Percentiles rank a stretch among this genome's conserved stretches.
These are phyloP conservation scores for Cenopis cana DNA, from an alignment of 2,888 invertebrate species.

Conservation along the genomic window DNA sequence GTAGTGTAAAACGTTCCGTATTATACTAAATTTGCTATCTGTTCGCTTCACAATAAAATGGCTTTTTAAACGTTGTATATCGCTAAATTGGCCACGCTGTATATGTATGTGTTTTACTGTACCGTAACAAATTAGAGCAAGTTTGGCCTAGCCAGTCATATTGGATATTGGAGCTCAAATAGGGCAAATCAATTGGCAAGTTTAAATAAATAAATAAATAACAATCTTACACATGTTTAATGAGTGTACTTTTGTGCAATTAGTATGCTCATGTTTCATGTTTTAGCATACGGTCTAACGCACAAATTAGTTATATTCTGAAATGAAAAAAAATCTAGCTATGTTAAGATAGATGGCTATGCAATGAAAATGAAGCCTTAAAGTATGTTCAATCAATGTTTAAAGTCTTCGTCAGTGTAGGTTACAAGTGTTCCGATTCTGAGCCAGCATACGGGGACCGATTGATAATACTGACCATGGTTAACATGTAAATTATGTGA, in stretches of 20 bases:
- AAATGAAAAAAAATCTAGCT: neutral
- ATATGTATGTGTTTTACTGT: neutral
- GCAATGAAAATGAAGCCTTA: neutral
- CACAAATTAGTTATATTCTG: neutral
- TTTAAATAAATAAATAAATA: too few relatives aligned
- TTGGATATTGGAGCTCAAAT: too few relatives aligned
- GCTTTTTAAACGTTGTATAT: neutral
- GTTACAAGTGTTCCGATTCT: neutral
- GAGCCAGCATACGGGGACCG: neutral
- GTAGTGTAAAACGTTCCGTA: too few relatives aligned
- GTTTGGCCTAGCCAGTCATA: too few relatives aligned
- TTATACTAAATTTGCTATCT: too few relatives aligned
- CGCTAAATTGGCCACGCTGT: neutral
- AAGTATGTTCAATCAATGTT: neutral
- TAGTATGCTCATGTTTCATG: constrained; percentile 1
- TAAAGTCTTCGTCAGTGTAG: neutral
- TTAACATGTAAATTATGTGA: neutral
- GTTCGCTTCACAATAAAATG: too few relatives aligned
- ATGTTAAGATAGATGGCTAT: neutral
- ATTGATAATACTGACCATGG: neutral
- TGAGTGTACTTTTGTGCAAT: neutral
- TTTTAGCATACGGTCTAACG: neutral
- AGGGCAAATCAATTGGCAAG: too few relatives aligned
- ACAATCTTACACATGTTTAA: too few relatives aligned
- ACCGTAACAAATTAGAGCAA: too few relatives aligned